Base-by-base conservation (phyloP, 2,113 vertebrate species). In the Gadus macrocephalus region DNA sequence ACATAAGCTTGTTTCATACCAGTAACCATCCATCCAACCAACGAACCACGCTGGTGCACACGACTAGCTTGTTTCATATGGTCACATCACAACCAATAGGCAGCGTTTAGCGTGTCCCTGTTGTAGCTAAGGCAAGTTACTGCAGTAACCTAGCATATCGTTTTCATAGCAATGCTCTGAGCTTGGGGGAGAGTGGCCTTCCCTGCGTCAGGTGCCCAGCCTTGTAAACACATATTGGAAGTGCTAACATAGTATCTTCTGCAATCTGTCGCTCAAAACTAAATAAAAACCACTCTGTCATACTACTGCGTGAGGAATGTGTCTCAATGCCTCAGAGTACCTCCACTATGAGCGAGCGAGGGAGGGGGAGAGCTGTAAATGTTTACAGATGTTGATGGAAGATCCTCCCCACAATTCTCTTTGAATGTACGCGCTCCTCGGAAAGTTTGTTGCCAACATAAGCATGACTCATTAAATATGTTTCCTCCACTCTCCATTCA, bases 311-410 rank as follows among this genome's bases (percentile, higher is more conserved):
- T 71, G 64, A 90, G 88, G 91, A 93, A 92, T 92, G 90, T 89
- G 85, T 90, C 83, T 88, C 81, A 92, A 86, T 83, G 82, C 87
- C 85, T 82, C 68, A 56, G 82, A 81, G 85, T 86, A 85, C 70
- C 70, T 82, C 42, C 2, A 17, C 15, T 58, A 58, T 58, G 15
- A 58, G 55, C n/a, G 55, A n/a, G 55, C 5, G 15, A 58, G 15
- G 16, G 55, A n/a, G 55, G 15, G 55, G 55, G 55, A 49, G 42
- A 35, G 77, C 80, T 75, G 38, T 91, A 92, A 93, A 84, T 85
- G 78, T 88, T 92, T 79, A 73, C 91, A 92, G 91, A 92, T 92
- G 91, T 91, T 87, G 80, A 81, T 74, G 81, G 87, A 88, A 90
- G 86, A 90, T 89, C 84, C 87, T 90, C 84, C 86, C 81, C 75